Base-by-base conservation (phyloP, 2,888 invertebrate species). In the Atherix ibis region DNA sequence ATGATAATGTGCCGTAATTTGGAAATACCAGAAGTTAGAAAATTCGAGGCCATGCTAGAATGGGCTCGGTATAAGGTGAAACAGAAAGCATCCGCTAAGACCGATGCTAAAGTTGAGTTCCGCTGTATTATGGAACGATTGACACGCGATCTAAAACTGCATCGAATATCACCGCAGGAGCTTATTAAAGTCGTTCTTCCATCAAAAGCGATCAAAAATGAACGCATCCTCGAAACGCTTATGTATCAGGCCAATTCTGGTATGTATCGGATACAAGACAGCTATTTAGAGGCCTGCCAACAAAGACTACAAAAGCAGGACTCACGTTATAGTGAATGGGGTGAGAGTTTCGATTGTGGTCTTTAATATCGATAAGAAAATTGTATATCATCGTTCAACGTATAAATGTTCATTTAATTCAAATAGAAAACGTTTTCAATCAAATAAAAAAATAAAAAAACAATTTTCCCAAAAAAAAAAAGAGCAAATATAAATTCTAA, bases 211-310 rank as follows among this genome's bases (percentile, higher is more conserved):
- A 85, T 91, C 48, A 85, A 82, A 57, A 88, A 91, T 61, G 89
- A 91, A 60, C 70, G 81, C 36, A 91, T 91, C 46, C 66, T 91
- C 52, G 88, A 89, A 58, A 91, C 91, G 4, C 67, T 91, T 31
- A 87, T 88, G 82, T 82, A 79, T 62, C 91, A 91, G 63, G 89
- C 89, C 33, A 88, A 87, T 60, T 76, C 84, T 3, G 91, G 91
- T 28, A 88, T 88, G 71, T 91, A 88, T 63, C 71, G 88, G 39
- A 83, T 89, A 55, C 84, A 88, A 54, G 87, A 88, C 58, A 76
- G 76, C 46, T 82, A 82, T 52, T 64, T 91, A 50, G 82, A 85
- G 59, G 87, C 83, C 46, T 89, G 85, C 57, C 81, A 85, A 50
- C 80, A 79, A 56, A 73, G 80, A 48, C 68, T 88, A 50, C 79